phyloP scores from a whole-genome alignment of 2,888 invertebrate species.

The Abscondita cerata region DNA sequence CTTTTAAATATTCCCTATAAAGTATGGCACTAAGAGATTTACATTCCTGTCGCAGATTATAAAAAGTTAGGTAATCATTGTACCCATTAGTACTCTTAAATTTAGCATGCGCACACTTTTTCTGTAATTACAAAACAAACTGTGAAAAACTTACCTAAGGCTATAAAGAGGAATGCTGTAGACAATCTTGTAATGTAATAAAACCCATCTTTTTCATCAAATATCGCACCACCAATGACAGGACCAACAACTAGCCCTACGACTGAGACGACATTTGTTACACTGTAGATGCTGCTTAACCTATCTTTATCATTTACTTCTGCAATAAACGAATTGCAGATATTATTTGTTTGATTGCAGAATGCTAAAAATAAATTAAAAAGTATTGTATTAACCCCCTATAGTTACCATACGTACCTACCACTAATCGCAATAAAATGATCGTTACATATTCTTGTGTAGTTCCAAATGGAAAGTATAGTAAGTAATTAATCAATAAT shows the following conservation, averaged over 20 bases:
- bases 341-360: constrained; percentile 74
- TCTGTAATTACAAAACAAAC: no score
- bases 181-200: constrained; percentile 53
- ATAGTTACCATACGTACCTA: constrained; percentile 59
- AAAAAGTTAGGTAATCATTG: no score
- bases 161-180: constrained; percentile 1
- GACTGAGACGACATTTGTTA: constrained; percentile 70
- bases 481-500: constrained; percentile 59
- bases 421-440: constrained; percentile 60
- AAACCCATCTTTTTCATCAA: constrained; percentile 65
- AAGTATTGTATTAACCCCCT: constrained; percentile 18
- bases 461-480: constrained; percentile 61
- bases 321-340: constrained; percentile 69
- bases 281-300: constrained; percentile 68
- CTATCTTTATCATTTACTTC: constrained; percentile 64
- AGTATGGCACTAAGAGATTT: no score
- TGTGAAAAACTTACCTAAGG: constrained; percentile 13
- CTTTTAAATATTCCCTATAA: no score
- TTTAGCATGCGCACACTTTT: no score
- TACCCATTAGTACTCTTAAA: no score
- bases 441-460: constrained; percentile 60
- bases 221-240: constrained; percentile 70
- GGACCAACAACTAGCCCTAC: constrained; percentile 76
- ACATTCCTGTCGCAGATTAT: no score
- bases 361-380: constrained; percentile 60